Evolutionary conservation across 2,888 invertebrate species (phyloP).

Genomic region (Adineta ricciae): DNA sequence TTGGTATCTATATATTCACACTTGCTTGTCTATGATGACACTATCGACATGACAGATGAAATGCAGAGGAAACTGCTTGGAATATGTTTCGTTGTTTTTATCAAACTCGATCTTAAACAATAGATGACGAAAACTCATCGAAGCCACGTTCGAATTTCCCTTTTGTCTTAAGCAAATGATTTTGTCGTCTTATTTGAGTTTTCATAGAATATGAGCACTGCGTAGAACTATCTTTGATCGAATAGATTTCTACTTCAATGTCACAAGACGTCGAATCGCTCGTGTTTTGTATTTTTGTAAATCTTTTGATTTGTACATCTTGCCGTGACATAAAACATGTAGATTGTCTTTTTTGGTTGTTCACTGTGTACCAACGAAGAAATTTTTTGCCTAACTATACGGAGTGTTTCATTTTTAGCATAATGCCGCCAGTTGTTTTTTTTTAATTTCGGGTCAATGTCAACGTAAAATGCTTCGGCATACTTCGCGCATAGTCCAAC

Average conservation of each 20-base stretch:
- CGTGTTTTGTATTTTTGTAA: constrained; percentile 91
- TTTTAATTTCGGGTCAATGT: not conserved
- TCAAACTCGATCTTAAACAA: not conserved
- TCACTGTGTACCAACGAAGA: constrained; percentile 93
- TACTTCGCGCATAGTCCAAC: not conserved
- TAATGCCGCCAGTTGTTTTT: constrained; percentile 9
- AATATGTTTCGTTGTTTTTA: not conserved
- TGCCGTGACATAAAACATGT: constrained; percentile 75
- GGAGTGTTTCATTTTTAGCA: constrained; percentile 69
- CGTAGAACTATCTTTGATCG: constrained; percentile 81
- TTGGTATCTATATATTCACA: no score
- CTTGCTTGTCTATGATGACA: no score
- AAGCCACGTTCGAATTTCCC: not conserved
- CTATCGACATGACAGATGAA: no score
- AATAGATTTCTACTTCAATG: constrained; percentile 69
- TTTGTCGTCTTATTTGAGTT: constrained; percentile 58
- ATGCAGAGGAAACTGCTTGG: no score
- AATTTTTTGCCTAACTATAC: constrained; percentile 90
- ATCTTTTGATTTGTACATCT: constrained; percentile 92
- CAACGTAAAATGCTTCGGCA: not conserved
- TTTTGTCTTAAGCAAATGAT: not conserved
- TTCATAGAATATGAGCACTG: constrained; percentile 85
- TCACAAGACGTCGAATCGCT: constrained; percentile 80
- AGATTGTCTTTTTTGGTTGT: constrained; percentile 97
- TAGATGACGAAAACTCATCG: not conserved